Percentiles rank a stretch among this genome's conserved stretches.
Evolutionary conservation across 2,113 vertebrate genomes (phyloP).

Genomic region (Noturus placidus): DNA sequence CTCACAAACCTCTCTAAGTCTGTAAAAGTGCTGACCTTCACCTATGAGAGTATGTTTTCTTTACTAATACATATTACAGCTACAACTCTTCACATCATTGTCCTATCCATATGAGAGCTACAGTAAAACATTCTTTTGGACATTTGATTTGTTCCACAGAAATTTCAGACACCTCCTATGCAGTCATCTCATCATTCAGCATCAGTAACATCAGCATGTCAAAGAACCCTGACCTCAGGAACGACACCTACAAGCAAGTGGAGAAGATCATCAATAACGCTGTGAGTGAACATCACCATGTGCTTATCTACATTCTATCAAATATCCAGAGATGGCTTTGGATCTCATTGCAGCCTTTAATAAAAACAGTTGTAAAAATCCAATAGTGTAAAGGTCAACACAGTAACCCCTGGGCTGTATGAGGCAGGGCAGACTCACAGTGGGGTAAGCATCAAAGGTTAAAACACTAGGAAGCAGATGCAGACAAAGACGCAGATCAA

Average conservation of each 20-base stretch:
- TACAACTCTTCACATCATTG: background rate
- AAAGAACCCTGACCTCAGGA: background rate
- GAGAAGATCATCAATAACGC: background rate
- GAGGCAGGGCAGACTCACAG: no score
- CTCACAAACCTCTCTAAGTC: constrained; percentile 11
- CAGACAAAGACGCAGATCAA: no score
- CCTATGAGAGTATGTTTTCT: constrained; percentile 21
- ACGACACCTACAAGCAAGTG: constrained; percentile 11
- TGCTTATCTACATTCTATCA: background rate
- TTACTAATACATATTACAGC: background rate
- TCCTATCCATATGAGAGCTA: background rate
- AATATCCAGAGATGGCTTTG: background rate
- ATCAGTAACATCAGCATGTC: constrained; percentile 20
- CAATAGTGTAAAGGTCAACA: no score
- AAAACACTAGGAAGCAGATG: no score
- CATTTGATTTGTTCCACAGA: constrained; percentile 8
- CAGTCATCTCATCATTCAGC: background rate
- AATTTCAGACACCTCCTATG: constrained; percentile 27
- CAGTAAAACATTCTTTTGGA: background rate
- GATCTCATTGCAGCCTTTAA: background rate
- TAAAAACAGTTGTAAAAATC: background rate
- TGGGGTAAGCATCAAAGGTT: no score
- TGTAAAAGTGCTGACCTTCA: constrained; percentile 15
- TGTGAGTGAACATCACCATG: background rate
- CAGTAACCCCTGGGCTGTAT: no score